These are phyloP conservation scores for Muschampia plurimacula DNA, from an alignment of 2,888 invertebrate species.

Conservation along the genomic window DNA sequence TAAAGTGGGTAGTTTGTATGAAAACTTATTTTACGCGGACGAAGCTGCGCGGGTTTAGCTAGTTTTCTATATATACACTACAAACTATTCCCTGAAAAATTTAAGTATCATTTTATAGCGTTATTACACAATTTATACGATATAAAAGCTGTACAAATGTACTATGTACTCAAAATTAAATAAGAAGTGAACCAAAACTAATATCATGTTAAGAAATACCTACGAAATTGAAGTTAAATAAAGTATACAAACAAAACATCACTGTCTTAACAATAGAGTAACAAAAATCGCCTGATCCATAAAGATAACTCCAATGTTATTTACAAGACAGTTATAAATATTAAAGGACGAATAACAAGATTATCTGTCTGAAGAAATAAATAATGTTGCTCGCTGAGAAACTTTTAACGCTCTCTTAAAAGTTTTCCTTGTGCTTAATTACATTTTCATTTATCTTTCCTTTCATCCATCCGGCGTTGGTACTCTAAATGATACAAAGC, in stretches of 20 bases:
- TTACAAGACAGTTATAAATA: slow-evolving; percentile 42
- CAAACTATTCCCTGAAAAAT: too few species aligned
- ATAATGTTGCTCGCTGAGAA: slow-evolving; percentile 71
- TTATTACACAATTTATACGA: too few species aligned
- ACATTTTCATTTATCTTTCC: slow-evolving; percentile 80
- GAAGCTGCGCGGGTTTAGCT: too few species aligned
- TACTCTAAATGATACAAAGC: slow-evolving; percentile 31
- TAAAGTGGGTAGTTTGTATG: too few species aligned
- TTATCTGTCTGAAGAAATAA: slow-evolving; percentile 68
- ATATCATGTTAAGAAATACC: too few species aligned
- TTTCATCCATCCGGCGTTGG: slow-evolving; percentile 56
- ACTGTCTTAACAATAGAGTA: background rate
- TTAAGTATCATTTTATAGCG: too few species aligned
- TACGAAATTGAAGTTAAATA: background rate
- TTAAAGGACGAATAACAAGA: slow-evolving; percentile 66
- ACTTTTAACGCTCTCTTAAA: slow-evolving; percentile 75
- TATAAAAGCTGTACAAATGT: too few species aligned
- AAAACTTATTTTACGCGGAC: too few species aligned
- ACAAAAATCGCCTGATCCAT: background rate
- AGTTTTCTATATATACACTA: too few species aligned
- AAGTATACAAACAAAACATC: slow-evolving; percentile 1
- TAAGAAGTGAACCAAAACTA: too few species aligned
- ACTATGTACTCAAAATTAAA: too few species aligned
- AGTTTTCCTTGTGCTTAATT: slow-evolving; percentile 79
- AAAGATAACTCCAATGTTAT: slow-evolving; percentile 18